Percentiles rank a stretch among this genome's conserved stretches.
Evolutionary conservation across 2,113 vertebrate species (phyloP).

Genomic region (Pyxicephalus adspersus): DNA sequence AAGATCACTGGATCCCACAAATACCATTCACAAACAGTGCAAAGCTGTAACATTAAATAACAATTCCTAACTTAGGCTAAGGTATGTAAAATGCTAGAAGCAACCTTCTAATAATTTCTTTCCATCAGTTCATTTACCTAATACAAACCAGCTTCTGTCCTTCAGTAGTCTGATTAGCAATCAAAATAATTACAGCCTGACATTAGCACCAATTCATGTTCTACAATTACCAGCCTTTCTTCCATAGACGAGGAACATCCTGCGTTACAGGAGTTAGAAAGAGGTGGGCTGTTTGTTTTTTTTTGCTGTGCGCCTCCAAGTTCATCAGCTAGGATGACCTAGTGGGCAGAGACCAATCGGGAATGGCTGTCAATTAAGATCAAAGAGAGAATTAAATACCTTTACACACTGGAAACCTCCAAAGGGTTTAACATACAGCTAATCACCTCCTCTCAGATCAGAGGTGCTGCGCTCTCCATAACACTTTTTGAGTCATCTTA

Average conservation of each 20-base stretch:
- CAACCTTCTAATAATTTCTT: constrained; percentile 85
- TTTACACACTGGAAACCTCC: neutral
- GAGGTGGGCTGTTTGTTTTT: constrained; percentile 65
- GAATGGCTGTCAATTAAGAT: neutral
- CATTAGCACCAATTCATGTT: neutral
- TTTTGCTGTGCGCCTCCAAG: constrained; percentile 39
- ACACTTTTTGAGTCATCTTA: no score
- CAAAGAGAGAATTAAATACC: neutral
- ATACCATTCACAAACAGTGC: constrained; percentile 68
- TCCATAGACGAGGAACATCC: constrained; percentile 70
- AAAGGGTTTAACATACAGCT: constrained; percentile 33
- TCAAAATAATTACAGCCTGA: constrained; percentile 30
- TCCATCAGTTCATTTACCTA: constrained; percentile 83
- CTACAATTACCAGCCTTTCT: constrained; percentile 78
- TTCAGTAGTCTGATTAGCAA: constrained; percentile 53
- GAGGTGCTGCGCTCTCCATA: no score
- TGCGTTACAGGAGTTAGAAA: constrained; percentile 69
- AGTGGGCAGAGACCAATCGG: constrained; percentile 15
- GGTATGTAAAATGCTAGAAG: constrained; percentile 77
- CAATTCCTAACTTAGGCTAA: constrained; percentile 66
- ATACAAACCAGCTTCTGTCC: constrained; percentile 80
- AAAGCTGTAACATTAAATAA: constrained; percentile 70
- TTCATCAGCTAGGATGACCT: constrained; percentile 40
- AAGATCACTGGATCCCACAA: constrained; percentile 73
- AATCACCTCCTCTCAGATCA: constrained; percentile 71